Percentiles rank a stretch among this genome's conserved stretches.
These are phyloP conservation scores for Stenotaenia linearis DNA, from an alignment of 2,888 invertebrate genomes.

Conservation along the genomic window DNA sequence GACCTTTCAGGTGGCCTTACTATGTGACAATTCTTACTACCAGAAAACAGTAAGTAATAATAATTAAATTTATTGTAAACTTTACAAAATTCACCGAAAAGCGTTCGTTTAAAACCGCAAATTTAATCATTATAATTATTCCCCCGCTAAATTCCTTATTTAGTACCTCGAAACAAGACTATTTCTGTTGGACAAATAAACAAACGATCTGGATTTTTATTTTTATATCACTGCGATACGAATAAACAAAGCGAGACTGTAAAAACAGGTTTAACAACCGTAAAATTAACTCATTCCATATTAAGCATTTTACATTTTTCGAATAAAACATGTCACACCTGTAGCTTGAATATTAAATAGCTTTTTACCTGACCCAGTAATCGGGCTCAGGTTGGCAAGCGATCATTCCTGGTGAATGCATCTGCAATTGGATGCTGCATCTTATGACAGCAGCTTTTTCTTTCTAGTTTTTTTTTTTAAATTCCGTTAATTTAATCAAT, in stretches of 20 bases:
- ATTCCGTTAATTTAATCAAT: too few species aligned
- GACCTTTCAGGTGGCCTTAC: not conserved
- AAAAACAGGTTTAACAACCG: not conserved
- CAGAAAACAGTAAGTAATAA: not conserved
- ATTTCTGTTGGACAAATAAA: slow-evolving; percentile 23
- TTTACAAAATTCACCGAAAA: not conserved
- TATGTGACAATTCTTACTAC: not conserved
- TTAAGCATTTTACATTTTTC: not conserved
- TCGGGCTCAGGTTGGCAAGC: not conserved
- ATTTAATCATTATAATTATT: too few species aligned
- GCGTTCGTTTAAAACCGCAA: too few species aligned
- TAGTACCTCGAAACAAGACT: not conserved
- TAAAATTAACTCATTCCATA: too few species aligned
- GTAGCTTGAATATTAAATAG: not conserved
- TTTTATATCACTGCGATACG: not conserved
- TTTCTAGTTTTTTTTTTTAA: not conserved
- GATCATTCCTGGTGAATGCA: slow-evolving; percentile 9
- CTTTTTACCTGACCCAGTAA: slow-evolving; percentile 6
- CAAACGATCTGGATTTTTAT: not conserved
- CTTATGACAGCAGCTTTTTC: not conserved
- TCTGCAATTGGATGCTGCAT: slow-evolving; percentile 23
- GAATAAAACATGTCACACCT: not conserved
- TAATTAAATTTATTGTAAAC: not conserved
- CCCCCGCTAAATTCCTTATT: not conserved
- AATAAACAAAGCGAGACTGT: not conserved